These are phyloP conservation scores for Cyphomyrmex costatus DNA, from an alignment of 1,140 invertebrate species.

Conservation along the genomic window DNA sequence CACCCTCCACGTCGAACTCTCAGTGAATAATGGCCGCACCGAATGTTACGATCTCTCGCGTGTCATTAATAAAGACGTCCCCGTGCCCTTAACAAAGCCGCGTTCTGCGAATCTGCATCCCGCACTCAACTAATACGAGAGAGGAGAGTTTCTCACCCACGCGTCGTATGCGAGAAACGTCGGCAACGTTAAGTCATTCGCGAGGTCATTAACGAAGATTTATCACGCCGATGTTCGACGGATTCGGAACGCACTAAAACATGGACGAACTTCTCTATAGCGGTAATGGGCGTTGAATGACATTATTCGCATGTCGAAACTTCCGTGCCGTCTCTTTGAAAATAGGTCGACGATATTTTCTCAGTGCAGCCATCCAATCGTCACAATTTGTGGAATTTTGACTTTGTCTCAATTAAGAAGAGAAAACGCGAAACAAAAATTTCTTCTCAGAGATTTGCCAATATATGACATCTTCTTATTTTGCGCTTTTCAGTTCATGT, in stretches of 20 bases:
- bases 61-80: conserved; percentile 67
- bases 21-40: conserved; percentile 60
- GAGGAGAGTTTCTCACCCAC: conserved; percentile 17
- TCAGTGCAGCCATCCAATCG: not conserved
- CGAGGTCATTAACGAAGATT: conserved; percentile 56
- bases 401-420: not conserved
- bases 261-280: conserved; percentile 28
- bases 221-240: conserved; percentile 59
- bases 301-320: conserved; percentile 41
- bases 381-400: not conserved
- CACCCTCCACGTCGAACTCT: conserved; percentile 41
- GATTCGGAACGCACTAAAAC: conserved; percentile 51
- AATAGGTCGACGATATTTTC: conserved; percentile 12
- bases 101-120: conserved; percentile 45
- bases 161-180: conserved; percentile 45
- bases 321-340: not conserved
- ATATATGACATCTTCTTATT: not conserved
- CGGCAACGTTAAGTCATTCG: conserved; percentile 19
- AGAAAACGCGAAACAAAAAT: not conserved
- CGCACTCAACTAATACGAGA: conserved; percentile 44
- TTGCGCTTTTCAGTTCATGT: not conserved
- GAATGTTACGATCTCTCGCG: conserved; percentile 58
- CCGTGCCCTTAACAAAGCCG: conserved; percentile 51
- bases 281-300: conserved; percentile 50
- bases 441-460: not conserved